These are phyloP conservation scores for Steinernema carpocapsae DNA, from an alignment of 2,888 invertebrate genomes.

Conservation along the genomic window DNA sequence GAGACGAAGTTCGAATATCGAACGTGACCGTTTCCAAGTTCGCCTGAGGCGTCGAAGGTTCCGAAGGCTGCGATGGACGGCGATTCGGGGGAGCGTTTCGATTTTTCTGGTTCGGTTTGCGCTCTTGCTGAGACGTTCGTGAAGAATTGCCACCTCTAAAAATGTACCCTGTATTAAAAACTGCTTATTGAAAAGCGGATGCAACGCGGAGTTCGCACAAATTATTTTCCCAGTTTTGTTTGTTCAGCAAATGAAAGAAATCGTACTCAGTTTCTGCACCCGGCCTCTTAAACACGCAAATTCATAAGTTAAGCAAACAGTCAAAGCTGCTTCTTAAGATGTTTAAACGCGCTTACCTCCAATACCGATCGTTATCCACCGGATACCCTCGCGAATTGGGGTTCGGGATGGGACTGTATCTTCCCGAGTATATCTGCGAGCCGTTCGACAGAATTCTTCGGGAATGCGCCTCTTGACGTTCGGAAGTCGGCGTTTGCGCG, in stretches of 20 bases:
- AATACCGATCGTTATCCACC: neutral
- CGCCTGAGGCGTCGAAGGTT: neutral
- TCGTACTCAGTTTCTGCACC: too few relatives aligned
- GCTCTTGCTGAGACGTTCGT: neutral
- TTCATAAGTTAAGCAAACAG: too few relatives aligned
- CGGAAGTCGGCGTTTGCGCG: neutral
- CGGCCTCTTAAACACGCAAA: too few relatives aligned
- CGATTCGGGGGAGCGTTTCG: neutral
- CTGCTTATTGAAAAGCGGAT: too few relatives aligned
- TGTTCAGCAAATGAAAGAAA: too few relatives aligned
- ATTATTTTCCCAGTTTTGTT: too few relatives aligned
- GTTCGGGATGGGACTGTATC: conserved; percentile 15
- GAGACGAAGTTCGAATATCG: neutral
- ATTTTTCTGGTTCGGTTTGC: neutral
- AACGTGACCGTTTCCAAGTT: conserved; percentile 23
- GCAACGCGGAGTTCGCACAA: too few relatives aligned
- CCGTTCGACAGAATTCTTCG: conserved; percentile 7
- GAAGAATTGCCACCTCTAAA: neutral
- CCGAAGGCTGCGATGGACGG: neutral
- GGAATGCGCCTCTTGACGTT: neutral
- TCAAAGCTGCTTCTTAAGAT: too few relatives aligned
- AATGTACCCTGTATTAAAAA: neutral
- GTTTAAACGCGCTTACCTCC: neutral
- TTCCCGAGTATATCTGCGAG: neutral
- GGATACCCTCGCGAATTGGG: too few relatives aligned